Evolutionary conservation across 2,797 vertebrate genomes (phyloP).

Genomic region (Trichosurus vulpecula): DNA sequence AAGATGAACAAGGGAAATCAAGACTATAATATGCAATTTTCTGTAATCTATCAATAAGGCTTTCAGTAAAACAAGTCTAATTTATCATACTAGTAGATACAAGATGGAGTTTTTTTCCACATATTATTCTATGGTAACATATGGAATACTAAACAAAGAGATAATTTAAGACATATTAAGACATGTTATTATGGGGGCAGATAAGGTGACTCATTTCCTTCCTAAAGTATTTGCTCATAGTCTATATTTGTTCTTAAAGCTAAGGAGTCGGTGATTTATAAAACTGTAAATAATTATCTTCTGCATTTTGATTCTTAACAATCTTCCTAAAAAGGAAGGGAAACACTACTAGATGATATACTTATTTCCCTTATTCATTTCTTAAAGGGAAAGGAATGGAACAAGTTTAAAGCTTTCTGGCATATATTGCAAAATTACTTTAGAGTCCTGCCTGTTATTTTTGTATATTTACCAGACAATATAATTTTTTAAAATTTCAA

Average conservation of each 20-base stretch:
- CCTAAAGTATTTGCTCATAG: background rate
- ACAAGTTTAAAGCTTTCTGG: no score
- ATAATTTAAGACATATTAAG: background rate
- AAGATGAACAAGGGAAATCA: constrained; percentile 31
- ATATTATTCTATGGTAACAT: background rate
- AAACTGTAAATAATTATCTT: background rate
- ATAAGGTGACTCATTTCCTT: no score
- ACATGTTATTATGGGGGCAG: background rate
- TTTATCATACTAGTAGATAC: background rate
- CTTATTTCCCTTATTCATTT: background rate
- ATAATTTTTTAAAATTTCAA: fast-evolving
- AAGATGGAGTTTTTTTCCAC: background rate
- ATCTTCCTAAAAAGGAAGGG: background rate
- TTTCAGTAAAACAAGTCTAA: background rate
- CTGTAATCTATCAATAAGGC: background rate
- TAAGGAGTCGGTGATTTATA: background rate
- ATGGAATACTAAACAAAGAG: background rate
- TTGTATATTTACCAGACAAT: background rate
- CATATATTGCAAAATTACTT: background rate
- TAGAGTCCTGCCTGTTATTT: background rate
- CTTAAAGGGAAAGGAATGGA: background rate
- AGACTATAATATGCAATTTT: background rate
- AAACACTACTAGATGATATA: background rate
- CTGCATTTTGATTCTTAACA: background rate
- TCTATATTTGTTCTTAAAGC: background rate